Conservation (phyloP, 2,888 invertebrate species). For the Eutolmus rufibarbis region DNA sequence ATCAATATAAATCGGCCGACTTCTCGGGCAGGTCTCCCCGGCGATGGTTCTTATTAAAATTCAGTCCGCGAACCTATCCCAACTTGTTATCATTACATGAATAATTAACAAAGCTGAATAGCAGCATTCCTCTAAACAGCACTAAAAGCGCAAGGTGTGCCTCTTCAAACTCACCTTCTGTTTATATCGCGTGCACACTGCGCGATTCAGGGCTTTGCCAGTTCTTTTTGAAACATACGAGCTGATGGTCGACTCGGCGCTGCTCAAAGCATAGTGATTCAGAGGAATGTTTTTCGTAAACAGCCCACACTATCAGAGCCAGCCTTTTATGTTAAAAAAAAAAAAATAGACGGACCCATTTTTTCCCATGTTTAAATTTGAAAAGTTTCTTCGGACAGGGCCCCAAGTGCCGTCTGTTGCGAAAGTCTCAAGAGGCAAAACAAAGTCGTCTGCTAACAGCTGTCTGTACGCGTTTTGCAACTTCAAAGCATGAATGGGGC, state of each 20-base stretch:
- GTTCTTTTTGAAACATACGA: background rate
- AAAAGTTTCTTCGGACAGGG: background rate
- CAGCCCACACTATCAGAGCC: background rate
- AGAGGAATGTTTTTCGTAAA: background rate
- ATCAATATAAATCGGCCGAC: constrained; percentile 20
- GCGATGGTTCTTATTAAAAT: background rate
- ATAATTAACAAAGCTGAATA: constrained; percentile 15
- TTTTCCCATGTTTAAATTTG: background rate
- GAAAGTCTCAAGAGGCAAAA: background rate
- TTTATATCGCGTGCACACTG: constrained; percentile 40
- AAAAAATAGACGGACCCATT: background rate
- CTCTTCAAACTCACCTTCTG: constrained; percentile 9
- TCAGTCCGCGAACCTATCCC: constrained; percentile 33
- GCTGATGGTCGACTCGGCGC: background rate
- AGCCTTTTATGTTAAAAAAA: background rate
- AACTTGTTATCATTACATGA: constrained; percentile 15
- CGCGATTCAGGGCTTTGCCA: background rate
- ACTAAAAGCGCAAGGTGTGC: constrained; percentile 25
- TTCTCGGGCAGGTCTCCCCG: background rate
- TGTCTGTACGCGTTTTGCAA: background rate
- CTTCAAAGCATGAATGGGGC: background rate
- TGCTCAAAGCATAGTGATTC: background rate
- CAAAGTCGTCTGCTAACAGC: background rate
- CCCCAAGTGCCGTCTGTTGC: background rate
- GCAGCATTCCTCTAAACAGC: background rate